Conservation (phyloP, 2,113 vertebrate genomes). For the Glaucomys volans region DNA sequence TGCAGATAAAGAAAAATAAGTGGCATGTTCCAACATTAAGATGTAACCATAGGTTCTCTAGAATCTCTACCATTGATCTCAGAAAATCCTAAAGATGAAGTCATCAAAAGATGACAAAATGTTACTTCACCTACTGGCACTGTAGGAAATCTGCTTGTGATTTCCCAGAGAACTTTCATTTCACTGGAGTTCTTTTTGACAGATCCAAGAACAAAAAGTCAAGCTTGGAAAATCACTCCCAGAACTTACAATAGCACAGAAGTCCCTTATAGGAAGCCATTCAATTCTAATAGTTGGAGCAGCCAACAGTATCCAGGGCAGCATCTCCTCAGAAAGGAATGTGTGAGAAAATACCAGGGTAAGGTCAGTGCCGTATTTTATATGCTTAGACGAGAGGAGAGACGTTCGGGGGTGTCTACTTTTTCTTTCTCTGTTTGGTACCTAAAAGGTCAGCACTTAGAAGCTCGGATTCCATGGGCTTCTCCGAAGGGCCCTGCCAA, state of each 20-base stretch:
- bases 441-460: conserved; percentile 23
- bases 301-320: background rate
- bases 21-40: no score
- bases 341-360: conserved; percentile 35
- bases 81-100: background rate
- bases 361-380: background rate
- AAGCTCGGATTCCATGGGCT: background rate
- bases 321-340: conserved; percentile 3
- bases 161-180: background rate
- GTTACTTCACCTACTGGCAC: background rate
- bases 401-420: background rate
- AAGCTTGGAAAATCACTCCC: background rate
- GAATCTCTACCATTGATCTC: background rate
- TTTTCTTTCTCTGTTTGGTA: background rate
- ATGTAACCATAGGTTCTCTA: background rate
- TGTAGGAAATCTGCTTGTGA: background rate
- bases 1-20: no score
- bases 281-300: background rate
- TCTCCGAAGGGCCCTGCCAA: background rate
- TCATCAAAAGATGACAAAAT: conserved; percentile 1
- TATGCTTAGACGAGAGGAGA: conserved; percentile 8
- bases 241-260: background rate
- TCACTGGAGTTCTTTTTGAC: background rate
- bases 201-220: background rate
- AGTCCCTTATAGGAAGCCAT: background rate